These are phyloP conservation scores for Rhinogobio ventralis DNA, from an alignment of 2,797 vertebrate genomes.

Conservation along the genomic window DNA sequence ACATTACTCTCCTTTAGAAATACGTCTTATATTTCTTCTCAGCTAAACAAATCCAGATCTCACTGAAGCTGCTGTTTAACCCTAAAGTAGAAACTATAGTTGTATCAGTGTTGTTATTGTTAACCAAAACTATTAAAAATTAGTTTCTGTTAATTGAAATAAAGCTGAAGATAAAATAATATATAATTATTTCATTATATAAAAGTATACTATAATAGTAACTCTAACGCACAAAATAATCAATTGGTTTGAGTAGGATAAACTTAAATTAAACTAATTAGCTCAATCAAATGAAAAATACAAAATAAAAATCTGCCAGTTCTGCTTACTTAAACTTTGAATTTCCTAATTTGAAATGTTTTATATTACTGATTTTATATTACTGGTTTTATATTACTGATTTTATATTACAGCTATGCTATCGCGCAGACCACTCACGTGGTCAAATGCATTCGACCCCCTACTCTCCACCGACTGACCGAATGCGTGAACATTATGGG, in stretches of 20 bases:
- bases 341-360: too few relatives aligned
- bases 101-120: neutral
- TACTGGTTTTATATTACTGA: too few relatives aligned
- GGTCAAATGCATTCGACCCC: too few relatives aligned
- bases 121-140: neutral
- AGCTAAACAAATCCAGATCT: neutral
- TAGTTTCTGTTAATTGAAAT: neutral
- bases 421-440: too few relatives aligned
- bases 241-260: neutral
- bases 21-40: accelerated
- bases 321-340: too few relatives aligned
- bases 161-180: neutral
- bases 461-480: too few relatives aligned
- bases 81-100: neutral
- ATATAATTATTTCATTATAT: neutral
- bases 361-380: too few relatives aligned
- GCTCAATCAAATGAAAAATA: too few relatives aligned
- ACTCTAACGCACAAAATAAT: neutral
- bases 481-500: too few relatives aligned
- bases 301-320: too few relatives aligned
- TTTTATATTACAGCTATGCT: too few relatives aligned
- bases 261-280: neutral
- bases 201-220: neutral
- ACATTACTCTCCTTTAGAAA: neutral
- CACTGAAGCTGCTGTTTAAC: neutral